These are phyloP conservation scores for Pristionchus japonicus DNA, from an alignment of 2,888 invertebrate species.

Conservation along the genomic window DNA sequence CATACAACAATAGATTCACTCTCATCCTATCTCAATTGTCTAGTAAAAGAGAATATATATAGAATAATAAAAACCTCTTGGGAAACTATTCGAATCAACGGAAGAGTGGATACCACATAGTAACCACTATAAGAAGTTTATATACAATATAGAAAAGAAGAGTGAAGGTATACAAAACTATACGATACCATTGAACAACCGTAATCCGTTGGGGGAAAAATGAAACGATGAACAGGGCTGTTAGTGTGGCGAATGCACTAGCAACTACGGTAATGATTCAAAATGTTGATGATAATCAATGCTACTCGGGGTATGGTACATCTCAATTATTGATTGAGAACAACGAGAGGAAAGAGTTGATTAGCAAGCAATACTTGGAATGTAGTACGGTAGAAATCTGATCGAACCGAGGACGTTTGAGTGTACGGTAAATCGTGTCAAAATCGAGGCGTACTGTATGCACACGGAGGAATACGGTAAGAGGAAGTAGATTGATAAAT, in stretches of 20 bases:
- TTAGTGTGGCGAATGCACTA: slow-evolving; percentile 31
- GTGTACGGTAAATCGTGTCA: slow-evolving; percentile 27
- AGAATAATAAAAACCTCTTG: background rate
- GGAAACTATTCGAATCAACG: slow-evolving; percentile 33
- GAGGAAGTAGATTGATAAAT: slow-evolving; percentile 18
- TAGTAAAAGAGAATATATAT: background rate
- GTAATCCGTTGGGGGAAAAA: slow-evolving; percentile 12
- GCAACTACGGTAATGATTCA: slow-evolving; percentile 25
- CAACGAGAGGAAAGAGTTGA: slow-evolving; percentile 18
- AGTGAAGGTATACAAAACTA: slow-evolving; percentile 23
- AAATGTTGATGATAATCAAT: slow-evolving; percentile 24
- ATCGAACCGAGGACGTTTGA: background rate
- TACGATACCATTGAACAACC: slow-evolving; percentile 30
- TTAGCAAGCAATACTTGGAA: slow-evolving; percentile 5
- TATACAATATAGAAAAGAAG: slow-evolving; percentile 14
- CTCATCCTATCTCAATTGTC: slow-evolving; percentile 35
- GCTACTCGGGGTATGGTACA: slow-evolving; percentile 26
- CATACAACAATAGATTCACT: slow-evolving; percentile 34
- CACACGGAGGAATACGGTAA: slow-evolving; percentile 26
- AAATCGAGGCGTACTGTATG: background rate
- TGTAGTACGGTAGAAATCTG: slow-evolving; percentile 23
- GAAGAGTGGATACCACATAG: slow-evolving; percentile 2
- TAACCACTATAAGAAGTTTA: slow-evolving; percentile 7
- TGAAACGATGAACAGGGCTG: slow-evolving; percentile 14
- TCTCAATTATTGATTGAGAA: slow-evolving; percentile 7